These are phyloP conservation scores for Iguana delicatissima DNA, from an alignment of 2,797 vertebrate species.

Conservation along the genomic window DNA sequence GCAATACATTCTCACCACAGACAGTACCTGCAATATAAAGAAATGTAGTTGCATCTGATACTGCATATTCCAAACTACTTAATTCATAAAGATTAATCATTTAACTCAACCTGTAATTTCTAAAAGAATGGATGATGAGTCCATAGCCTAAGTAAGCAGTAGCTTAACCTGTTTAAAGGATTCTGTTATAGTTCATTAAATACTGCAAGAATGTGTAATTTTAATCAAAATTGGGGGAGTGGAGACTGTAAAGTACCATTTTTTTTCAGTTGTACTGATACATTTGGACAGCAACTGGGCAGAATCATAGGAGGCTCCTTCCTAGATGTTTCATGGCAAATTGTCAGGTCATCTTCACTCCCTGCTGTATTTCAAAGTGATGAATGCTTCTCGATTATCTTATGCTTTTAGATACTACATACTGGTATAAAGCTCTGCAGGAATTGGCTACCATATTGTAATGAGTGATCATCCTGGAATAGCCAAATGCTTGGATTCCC, in stretches of 20 bases:
- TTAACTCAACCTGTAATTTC: background rate
- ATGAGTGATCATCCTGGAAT: too few species aligned
- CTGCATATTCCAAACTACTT: background rate
- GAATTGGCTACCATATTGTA: too few species aligned
- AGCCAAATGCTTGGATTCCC: too few species aligned
- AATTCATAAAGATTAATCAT: background rate
- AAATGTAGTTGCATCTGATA: background rate
- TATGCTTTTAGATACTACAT: too few species aligned
- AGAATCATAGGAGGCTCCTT: background rate
- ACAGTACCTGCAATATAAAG: slow-evolving; percentile 49
- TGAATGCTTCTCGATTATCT: too few species aligned
- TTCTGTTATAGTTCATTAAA: background rate
- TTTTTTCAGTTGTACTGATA: background rate
- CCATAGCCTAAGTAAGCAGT: background rate
- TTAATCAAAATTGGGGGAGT: background rate
- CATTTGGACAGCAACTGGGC: background rate
- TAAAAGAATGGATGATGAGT: background rate
- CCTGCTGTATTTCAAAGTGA: too few species aligned
- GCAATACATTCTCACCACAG: slow-evolving; percentile 66
- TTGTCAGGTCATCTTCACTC: too few species aligned
- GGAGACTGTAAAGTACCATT: background rate
- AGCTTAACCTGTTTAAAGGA: background rate
- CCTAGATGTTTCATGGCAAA: too few species aligned
- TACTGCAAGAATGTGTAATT: background rate
- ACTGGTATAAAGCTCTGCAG: too few species aligned